These are phyloP conservation scores for Bujurquina vittata DNA, from an alignment of 2,113 vertebrate species.

Conservation along the genomic window DNA sequence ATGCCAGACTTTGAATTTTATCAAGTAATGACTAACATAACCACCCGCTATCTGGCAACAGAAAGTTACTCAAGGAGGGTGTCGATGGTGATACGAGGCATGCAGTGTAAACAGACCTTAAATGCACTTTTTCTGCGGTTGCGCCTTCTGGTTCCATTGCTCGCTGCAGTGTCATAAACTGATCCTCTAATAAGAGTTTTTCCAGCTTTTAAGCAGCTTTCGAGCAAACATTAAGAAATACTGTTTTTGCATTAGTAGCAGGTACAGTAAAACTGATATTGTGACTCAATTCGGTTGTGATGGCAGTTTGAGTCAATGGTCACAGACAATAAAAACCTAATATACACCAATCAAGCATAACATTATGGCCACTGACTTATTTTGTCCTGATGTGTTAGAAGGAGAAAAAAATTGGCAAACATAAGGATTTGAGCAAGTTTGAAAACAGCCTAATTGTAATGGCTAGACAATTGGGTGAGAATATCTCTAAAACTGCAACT, in stretches of 20 bases:
- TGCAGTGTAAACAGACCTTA: neutral
- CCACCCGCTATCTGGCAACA: neutral
- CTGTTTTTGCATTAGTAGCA: neutral
- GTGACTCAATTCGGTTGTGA: no score
- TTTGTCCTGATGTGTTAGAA: no score
- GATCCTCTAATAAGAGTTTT: neutral
- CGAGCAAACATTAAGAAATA: neutral
- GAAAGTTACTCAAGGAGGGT: neutral
- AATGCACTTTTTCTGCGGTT: neutral
- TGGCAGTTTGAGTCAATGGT: no score
- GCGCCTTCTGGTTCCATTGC: neutral
- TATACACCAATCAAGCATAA: no score
- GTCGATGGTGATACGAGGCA: neutral
- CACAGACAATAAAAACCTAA: no score
- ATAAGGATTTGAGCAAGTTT: no score
- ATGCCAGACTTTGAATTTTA: neutral
- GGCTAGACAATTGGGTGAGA: no score
- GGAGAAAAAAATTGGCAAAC: no score
- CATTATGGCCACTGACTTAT: no score
- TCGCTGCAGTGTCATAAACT: neutral
- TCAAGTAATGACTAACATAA: neutral
- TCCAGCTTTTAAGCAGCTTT: neutral
- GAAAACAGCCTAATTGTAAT: no score
- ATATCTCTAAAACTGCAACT: no score
- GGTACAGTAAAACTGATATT: neutral